Evolutionary conservation across 2,888 invertebrate species (phyloP), one percentile per base, ranked within the genome.

Genomic region (Diarsia brunnea): DNA sequence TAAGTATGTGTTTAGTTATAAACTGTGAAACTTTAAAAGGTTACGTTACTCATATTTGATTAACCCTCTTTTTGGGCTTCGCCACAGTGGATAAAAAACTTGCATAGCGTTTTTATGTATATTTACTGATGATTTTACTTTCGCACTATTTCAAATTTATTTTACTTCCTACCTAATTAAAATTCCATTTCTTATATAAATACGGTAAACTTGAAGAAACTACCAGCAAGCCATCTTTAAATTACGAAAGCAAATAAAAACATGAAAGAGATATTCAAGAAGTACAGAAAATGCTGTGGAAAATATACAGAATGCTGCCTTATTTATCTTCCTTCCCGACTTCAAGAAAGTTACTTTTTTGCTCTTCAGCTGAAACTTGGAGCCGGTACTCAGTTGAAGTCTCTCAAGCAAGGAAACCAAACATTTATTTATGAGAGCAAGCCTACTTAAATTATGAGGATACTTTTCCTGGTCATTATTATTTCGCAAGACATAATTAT

Each of bases 371-470:
- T 38, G 53, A 49, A 69, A 69, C 47, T 69, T 72, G 60, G 66
- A 67, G 69, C 38, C 19, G n/a, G 47, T 43, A 53, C 61, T 79
- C 58, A 2, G 47, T 49, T 51, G 58, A 79, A 73, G 72, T 73
- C 12, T 24, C 60, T 69, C 21, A 21, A 78, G 16, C 21, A 21
- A 78, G 16, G 43, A 65, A 60, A 55, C n/a, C 65, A 81, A 84
- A 83, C 31, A 69, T 69, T 27, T 47, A 14, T 77, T 77, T 71
- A 21, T 12, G 27, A 21, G 21, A 49, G 1, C 27, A 8, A 27
- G n/a, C 8, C 60, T 45, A n/a, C 49, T 65, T 73, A 12, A 21
- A 51, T 4, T 27, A 45, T 27, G 16, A 31, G 12, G 24, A 16
- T 64, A n/a, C 16, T 27, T 65, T 63, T n/a, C 14, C 14, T 43